Percentiles rank a stretch among this genome's conserved stretches.
Evolutionary conservation across 2,888 invertebrate genomes (phyloP).

Genomic region (Trisateles emortualis): DNA sequence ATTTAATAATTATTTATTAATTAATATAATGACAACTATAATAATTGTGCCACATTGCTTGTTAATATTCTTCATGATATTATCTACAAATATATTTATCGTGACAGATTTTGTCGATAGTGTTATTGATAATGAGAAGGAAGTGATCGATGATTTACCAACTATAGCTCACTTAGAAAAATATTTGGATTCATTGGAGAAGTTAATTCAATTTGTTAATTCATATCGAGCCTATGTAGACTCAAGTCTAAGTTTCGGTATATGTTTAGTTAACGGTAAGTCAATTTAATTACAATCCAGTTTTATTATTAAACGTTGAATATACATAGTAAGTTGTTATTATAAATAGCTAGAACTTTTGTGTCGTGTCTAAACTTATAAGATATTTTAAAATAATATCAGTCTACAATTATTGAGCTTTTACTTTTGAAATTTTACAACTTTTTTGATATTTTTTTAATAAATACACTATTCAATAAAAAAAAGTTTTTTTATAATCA

Average conservation of each 20-base stretch:
- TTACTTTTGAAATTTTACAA: too few species aligned
- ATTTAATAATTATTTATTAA: too few species aligned
- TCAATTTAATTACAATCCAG: too few species aligned
- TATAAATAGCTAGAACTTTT: too few species aligned
- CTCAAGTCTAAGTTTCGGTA: conserved; percentile 60
- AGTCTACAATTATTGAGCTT: too few species aligned
- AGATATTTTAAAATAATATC: too few species aligned
- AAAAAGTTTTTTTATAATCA: too few species aligned
- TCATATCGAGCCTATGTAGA: conserved; percentile 55
- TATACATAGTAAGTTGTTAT: too few species aligned
- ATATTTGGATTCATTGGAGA: conserved; percentile 54
- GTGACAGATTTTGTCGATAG: neutral
- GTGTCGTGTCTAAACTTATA: too few species aligned
- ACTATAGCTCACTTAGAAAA: conserved; percentile 47
- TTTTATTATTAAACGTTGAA: neutral
- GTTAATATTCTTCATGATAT: neutral
- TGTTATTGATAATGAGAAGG: conserved; percentile 11
- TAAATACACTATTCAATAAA: too few species aligned
- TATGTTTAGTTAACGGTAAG: conserved; percentile 66
- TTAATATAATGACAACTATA: neutral
- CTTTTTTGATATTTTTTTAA: too few species aligned
- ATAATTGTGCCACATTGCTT: neutral
- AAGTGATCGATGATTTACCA: conserved; percentile 45
- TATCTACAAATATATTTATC: neutral
- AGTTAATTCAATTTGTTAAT: conserved; percentile 49